A percentile compares a stretch with the other conserved stretches of the same genome.
Evolutionary conservation across 37 sponge, comb jelly and placozoan genomes (phyloP).

Genomic region (Theonella swinhoei): DNA sequence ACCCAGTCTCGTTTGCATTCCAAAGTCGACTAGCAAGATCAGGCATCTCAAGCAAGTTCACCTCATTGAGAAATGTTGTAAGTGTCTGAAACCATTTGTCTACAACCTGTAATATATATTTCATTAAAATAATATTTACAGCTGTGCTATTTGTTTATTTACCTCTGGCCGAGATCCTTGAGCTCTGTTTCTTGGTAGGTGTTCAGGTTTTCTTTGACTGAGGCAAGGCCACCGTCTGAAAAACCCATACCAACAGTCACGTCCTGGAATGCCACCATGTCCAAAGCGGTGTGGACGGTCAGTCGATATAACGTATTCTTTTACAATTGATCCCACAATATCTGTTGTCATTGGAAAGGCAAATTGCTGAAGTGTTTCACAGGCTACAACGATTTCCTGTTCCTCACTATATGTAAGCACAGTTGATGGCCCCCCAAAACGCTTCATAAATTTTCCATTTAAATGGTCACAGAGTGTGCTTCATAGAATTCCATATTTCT

Average conservation of each 20-base stretch:
- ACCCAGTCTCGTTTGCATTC: slow-evolving; percentile 64
- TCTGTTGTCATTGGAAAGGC: slow-evolving; percentile 56
- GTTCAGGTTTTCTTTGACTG: slow-evolving; percentile 26
- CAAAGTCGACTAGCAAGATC: no score
- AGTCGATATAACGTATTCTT: slow-evolving; percentile 32
- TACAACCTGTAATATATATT: no score
- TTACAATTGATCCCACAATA: slow-evolving; percentile 41
- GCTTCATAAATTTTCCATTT: neutral
- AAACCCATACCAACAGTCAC: slow-evolving; percentile 51
- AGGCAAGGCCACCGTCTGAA: slow-evolving; percentile 44
- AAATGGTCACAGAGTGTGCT: slow-evolving; percentile 43
- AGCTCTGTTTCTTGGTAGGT: slow-evolving; percentile 36
- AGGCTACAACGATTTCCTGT: slow-evolving; percentile 43
- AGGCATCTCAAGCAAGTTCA: no score
- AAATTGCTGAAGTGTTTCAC: slow-evolving; percentile 54
- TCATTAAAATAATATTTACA: no score
- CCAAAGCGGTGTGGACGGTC: slow-evolving; percentile 27
- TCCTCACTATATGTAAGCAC: slow-evolving; percentile 45
- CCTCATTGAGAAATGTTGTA: neutral
- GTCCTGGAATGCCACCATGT: slow-evolving; percentile 36
- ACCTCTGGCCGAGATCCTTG: slow-evolving; percentile 15
- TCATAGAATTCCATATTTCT: no score
- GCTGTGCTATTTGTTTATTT: no score
- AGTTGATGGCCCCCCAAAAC: slow-evolving; percentile 38
- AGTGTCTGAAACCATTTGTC: slow-evolving; percentile 28